Evolutionary conservation across 2,888 invertebrate genomes (phyloP).

Genomic region (Scrobipalpa atriplicella): DNA sequence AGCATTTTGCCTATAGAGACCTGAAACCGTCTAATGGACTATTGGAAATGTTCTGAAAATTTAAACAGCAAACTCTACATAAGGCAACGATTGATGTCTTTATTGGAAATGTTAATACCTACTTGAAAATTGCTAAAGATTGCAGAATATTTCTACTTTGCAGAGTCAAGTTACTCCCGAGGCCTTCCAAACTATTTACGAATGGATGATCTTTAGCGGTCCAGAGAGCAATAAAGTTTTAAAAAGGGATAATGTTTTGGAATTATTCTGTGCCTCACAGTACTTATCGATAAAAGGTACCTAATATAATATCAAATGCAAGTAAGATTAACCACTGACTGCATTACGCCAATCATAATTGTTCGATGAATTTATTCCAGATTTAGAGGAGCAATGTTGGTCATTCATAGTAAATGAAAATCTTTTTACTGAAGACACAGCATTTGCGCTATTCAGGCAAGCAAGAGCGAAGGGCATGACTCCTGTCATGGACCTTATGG

Average conservation of each 20-base stretch:
- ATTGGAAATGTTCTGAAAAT: too few relatives aligned
- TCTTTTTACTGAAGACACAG: constrained; percentile 88
- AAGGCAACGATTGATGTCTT: too few relatives aligned
- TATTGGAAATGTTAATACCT: too few relatives aligned
- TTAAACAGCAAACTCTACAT: too few relatives aligned
- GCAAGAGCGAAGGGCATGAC: constrained; percentile 80
- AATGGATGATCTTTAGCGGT: constrained; percentile 89
- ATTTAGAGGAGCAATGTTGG: constrained; percentile 90
- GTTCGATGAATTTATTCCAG: constrained; percentile 56
- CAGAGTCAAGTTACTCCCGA: constrained; percentile 74
- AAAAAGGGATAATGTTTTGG: constrained; percentile 87
- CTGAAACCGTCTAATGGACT: too few relatives aligned
- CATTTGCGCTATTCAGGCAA: constrained; percentile 86
- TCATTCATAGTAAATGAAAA: constrained; percentile 87
- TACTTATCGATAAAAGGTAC: constrained; percentile 87
- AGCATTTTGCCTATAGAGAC: too few relatives aligned
- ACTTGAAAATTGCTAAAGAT: too few relatives aligned
- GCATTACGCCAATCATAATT: not conserved
- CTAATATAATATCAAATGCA: not conserved
- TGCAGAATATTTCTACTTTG: not conserved
- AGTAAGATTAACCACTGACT: not conserved
- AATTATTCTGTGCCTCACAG: constrained; percentile 88
- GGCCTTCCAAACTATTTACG: constrained; percentile 88
- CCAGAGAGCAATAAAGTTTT: constrained; percentile 85
- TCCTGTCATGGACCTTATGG: constrained; percentile 87